Conservation (phyloP, 2,113 vertebrate species). For the Morphnarchus princeps region DNA sequence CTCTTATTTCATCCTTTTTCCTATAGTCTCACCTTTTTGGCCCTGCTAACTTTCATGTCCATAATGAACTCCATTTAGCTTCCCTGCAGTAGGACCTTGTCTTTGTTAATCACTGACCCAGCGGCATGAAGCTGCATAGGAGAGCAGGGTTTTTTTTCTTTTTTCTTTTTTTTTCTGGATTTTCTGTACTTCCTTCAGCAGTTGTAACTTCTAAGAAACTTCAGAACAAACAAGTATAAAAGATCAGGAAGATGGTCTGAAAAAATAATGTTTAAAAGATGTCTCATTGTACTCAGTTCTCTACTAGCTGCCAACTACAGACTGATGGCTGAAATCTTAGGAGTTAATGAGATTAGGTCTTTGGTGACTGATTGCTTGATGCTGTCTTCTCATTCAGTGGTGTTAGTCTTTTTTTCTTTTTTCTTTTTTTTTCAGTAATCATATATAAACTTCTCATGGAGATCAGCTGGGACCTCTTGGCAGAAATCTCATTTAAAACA, state of each 20-base stretch:
- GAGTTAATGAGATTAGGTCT: slow-evolving; percentile 36
- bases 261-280: slow-evolving; percentile 46
- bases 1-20: slow-evolving; percentile 62
- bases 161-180: background rate
- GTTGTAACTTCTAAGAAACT: slow-evolving; percentile 51
- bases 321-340: background rate
- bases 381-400: background rate
- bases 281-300: slow-evolving; percentile 10
- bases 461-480: background rate
- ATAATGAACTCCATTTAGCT: slow-evolving; percentile 71
- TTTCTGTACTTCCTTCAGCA: slow-evolving; percentile 57
- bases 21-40: slow-evolving; percentile 53
- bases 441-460: background rate
- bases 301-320: background rate
- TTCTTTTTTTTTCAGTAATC: background rate
- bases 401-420: background rate
- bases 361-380: background rate
- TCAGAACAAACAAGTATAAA: slow-evolving; percentile 55
- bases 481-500: slow-evolving; percentile 4
- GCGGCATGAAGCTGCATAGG: slow-evolving; percentile 20
- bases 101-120: slow-evolving; percentile 70
- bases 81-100: slow-evolving; percentile 60
- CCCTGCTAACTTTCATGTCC: slow-evolving; percentile 58
- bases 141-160: background rate
- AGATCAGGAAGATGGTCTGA: slow-evolving; percentile 43